These are phyloP conservation scores for Drosophila sturtevanti DNA, from an alignment of 1,140 invertebrate genomes.

Conservation along the genomic window DNA sequence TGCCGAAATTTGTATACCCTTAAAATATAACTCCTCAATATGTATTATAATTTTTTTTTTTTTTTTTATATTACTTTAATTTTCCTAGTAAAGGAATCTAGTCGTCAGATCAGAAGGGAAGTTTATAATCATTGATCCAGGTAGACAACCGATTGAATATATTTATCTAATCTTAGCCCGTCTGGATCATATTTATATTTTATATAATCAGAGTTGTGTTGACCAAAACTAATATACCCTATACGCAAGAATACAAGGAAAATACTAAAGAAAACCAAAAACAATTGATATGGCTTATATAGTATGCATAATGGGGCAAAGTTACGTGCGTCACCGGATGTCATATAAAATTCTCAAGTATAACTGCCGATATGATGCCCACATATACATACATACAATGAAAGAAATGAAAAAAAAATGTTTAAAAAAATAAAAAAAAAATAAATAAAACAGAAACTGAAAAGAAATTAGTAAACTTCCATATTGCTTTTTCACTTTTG, in stretches of 20 bases:
- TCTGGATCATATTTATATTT: too few relatives aligned
- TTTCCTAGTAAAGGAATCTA: too few relatives aligned
- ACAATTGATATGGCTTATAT: conserved; percentile 42
- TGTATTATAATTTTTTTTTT: too few relatives aligned
- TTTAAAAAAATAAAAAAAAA: conserved; percentile 24
- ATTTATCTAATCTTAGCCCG: too few relatives aligned
- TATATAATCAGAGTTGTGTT: too few relatives aligned
- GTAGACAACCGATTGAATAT: too few relatives aligned
- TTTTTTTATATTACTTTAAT: too few relatives aligned
- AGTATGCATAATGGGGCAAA: conserved; percentile 8
- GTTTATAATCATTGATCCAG: too few relatives aligned
- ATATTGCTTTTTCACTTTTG: not conserved
- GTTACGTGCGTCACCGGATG: conserved; percentile 50
- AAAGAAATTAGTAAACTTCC: conserved; percentile 45
- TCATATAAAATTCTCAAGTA: conserved; percentile 41
- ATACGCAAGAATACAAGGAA: not conserved
- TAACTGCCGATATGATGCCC: conserved; percentile 49
- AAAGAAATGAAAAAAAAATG: conserved; percentile 21
- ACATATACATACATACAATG: conserved; percentile 45
- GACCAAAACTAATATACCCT: too few relatives aligned
- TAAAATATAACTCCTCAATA: too few relatives aligned
- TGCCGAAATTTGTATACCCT: too few relatives aligned
- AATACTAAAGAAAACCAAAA: conserved; percentile 8
- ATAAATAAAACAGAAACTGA: conserved; percentile 36
- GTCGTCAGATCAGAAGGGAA: too few relatives aligned